phyloP scores from a whole-genome alignment of 2,888 invertebrate genomes.

The Punctoribates punctum region DNA sequence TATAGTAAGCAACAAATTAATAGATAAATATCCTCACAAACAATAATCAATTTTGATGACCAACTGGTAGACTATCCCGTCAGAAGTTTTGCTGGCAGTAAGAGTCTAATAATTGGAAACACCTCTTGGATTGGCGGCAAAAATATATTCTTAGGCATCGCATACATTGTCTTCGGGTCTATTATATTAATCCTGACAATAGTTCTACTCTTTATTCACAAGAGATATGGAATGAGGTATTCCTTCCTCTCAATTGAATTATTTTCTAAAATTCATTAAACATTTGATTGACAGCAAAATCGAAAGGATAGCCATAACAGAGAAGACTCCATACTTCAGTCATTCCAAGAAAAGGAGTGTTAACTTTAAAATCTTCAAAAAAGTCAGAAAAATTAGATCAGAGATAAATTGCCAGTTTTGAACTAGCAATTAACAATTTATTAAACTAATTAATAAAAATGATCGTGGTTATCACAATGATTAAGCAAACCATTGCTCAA shows the following conservation, averaged over 20 bases:
- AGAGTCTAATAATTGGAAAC: conserved; percentile 31
- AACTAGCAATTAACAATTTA: no score
- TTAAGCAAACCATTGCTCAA: no score
- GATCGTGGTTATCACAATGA: no score
- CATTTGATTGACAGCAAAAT: not conserved
- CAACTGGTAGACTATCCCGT: conserved; percentile 38
- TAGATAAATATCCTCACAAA: not conserved
- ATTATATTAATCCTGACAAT: conserved; percentile 8
- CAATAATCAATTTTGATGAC: no score
- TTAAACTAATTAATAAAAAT: no score
- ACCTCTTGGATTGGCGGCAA: conserved; percentile 37
- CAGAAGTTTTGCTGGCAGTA: conserved; percentile 22
- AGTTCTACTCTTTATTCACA: conserved; percentile 28
- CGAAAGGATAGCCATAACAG: conserved; percentile 21
- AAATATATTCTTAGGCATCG: conserved; percentile 37
- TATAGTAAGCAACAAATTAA: conserved; percentile 30
- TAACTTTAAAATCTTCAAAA: no score
- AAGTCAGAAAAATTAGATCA: no score
- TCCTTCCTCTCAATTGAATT: not conserved
- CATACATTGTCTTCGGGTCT: conserved; percentile 35
- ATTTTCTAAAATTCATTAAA: not conserved
- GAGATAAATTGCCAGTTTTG: no score
- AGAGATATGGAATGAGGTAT: conserved; percentile 35
- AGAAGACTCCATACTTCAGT: conserved; percentile 17
- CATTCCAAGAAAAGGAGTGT: no score